Evolutionary conservation across 2,888 invertebrate species (phyloP).

Genomic region (Heliconius charithonia): DNA sequence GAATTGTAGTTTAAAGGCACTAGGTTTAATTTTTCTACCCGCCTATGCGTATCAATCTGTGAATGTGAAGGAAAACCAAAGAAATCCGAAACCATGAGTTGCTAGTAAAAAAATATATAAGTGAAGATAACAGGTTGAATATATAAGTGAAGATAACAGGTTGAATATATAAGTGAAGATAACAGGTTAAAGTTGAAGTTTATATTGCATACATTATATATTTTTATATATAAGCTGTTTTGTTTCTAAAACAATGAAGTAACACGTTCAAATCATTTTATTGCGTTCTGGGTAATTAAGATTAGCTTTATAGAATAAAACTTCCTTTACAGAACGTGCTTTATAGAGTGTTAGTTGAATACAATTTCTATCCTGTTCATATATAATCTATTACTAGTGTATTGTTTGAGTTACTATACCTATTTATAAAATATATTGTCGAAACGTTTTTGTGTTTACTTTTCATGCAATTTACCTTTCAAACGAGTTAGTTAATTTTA

Average conservation of each 20-base stretch:
- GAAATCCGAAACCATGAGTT: no score
- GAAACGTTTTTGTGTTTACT: not conserved
- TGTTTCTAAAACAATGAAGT: constrained; percentile 5
- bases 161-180: no score
- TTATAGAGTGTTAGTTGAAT: not conserved
- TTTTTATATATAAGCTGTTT: not conserved
- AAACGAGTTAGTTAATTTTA: not conserved
- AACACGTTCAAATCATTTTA: not conserved
- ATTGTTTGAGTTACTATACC: no score
- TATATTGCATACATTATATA: not conserved
- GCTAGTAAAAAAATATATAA: no score
- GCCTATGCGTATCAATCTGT: not conserved
- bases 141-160: no score
- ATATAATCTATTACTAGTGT: not conserved
- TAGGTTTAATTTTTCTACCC: not conserved
- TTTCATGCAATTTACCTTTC: not conserved
- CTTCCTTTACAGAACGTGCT: not conserved
- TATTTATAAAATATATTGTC: no score
- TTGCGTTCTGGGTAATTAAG: constrained; percentile 13
- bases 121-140: no score
- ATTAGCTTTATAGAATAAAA: not conserved
- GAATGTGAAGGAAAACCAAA: no score
- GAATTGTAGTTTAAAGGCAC: not conserved
- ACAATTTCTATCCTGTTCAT: not conserved
- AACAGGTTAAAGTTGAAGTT: no score